Conservation (phyloP, 2,797 vertebrate genomes). For the Microchirus variegatus region DNA sequence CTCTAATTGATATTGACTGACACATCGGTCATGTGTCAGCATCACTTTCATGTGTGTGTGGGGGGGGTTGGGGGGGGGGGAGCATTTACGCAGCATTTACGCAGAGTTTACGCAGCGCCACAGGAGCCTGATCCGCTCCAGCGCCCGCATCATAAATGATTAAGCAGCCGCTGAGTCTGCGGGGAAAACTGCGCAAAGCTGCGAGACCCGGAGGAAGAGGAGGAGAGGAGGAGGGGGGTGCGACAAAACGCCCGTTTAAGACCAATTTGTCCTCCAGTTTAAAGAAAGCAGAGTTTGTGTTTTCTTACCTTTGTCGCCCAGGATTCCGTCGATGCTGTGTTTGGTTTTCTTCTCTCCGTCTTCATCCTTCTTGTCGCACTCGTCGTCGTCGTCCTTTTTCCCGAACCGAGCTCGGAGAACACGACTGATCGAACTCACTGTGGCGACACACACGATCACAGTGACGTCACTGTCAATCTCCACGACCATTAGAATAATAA, state of each 20-base stretch:
- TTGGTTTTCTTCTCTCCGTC: constrained; percentile 94
- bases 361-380: constrained; percentile 93
- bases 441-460: constrained; percentile 53
- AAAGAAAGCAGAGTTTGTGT: neutral
- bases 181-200: constrained; percentile 56
- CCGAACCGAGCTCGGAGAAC: constrained; percentile 96
- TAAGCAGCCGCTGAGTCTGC: constrained; percentile 66
- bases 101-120: constrained; percentile 82
- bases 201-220: constrained; percentile 1
- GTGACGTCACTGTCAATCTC: neutral
- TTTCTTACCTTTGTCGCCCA: constrained; percentile 94
- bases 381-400: constrained; percentile 93
- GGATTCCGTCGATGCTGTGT: constrained; percentile 97
- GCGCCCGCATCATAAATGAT: constrained; percentile 77
- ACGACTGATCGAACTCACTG: constrained; percentile 98
- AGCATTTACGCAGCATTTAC: constrained; percentile 81
- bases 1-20: constrained; percentile 89
- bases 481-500: neutral
- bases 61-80: too few species aligned
- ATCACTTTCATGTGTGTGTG: too few species aligned
- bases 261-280: constrained; percentile 38
- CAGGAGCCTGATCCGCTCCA: constrained; percentile 80
- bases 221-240: too few species aligned
- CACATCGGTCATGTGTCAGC: constrained; percentile 88
- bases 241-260: constrained; percentile 53